Conservation (phyloP, 1,140 invertebrate genomes). For the Nomia melanderi region DNA sequence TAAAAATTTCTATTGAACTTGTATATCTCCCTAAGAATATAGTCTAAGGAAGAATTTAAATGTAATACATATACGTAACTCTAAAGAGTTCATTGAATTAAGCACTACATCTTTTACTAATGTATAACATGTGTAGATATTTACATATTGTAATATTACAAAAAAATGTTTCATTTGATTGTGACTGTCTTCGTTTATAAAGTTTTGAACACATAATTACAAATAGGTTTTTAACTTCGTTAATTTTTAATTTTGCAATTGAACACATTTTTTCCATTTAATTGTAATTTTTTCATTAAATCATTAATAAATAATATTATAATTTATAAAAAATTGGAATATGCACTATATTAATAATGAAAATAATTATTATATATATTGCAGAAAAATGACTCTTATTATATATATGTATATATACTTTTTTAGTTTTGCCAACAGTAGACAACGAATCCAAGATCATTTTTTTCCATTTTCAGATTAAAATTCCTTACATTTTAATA, state of each 20-base stretch:
- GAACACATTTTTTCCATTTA: conserved; percentile 47
- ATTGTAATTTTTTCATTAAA: conserved; percentile 21
- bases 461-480: background rate
- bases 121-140: conserved; percentile 59
- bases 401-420: too few relatives aligned
- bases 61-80: conserved; percentile 37
- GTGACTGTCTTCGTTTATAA: conserved; percentile 57
- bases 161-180: conserved; percentile 56
- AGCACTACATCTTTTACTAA: conserved; percentile 38
- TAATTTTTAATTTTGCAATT: conserved; percentile 41
- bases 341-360: conserved; percentile 20
- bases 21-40: conserved; percentile 36
- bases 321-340: conserved; percentile 41
- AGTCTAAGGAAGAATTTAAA: conserved; percentile 55
- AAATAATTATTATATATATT: conserved; percentile 27
- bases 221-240: conserved; percentile 30
- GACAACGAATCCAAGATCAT: background rate
- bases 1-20: conserved; percentile 34
- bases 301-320: conserved; percentile 24
- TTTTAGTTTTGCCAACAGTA: background rate
- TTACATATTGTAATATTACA: conserved; percentile 56
- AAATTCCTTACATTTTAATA: conserved; percentile 41
- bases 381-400: background rate
- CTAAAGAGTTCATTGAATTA: conserved; percentile 47
- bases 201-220: conserved; percentile 52